phyloP scores from a whole-genome alignment of 2,113 vertebrate species.

The Athene cunicularia region DNA sequence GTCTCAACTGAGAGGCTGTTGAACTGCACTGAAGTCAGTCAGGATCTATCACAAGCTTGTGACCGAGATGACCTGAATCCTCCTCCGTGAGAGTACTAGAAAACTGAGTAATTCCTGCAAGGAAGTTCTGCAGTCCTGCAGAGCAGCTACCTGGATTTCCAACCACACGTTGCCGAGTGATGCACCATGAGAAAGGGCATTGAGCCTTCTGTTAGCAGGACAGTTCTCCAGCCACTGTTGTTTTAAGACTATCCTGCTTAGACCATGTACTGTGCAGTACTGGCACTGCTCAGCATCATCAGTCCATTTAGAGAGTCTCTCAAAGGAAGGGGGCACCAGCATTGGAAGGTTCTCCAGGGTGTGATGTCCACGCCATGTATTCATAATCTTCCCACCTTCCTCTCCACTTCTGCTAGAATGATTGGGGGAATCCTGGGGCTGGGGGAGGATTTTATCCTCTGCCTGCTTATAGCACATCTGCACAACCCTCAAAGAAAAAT shows the following conservation, averaged over 20 bases:
- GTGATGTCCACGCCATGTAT: accelerated
- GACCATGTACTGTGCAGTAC: accelerated
- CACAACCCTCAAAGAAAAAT: neutral
- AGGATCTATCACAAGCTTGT: neutral
- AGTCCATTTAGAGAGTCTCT: neutral
- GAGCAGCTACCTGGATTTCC: neutral
- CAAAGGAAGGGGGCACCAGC: neutral
- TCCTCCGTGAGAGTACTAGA: neutral
- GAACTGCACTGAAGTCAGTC: neutral
- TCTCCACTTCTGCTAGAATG: neutral
- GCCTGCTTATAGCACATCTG: neutral
- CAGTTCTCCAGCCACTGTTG: neutral
- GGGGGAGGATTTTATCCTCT: neutral
- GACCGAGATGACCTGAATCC: accelerated
- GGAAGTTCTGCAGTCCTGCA: neutral
- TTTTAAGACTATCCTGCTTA: neutral
- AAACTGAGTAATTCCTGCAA: neutral
- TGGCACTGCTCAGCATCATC: neutral
- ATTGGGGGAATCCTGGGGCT: neutral
- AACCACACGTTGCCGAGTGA: accelerated
- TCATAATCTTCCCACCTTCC: neutral
- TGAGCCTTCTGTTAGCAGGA: neutral
- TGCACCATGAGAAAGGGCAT: neutral
- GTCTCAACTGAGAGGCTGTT: neutral
- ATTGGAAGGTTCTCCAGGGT: neutral